phyloP scores from a whole-genome alignment of 2,888 invertebrate species.

The Eumacrocentrus americanus region DNA sequence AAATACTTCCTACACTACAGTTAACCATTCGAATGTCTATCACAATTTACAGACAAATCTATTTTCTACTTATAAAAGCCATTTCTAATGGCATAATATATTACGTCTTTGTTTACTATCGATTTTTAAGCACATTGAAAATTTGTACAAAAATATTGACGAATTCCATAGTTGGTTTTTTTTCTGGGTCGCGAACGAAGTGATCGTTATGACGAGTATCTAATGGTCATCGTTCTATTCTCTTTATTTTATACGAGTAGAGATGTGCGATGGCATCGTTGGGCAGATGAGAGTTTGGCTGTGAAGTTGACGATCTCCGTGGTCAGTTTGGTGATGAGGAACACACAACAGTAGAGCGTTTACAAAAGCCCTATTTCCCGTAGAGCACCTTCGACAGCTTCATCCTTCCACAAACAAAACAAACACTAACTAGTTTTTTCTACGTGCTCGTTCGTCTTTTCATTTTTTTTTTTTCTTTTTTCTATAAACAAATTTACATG shows the following conservation, averaged over 20 bases:
- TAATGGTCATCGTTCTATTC: neutral
- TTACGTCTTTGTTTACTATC: slow-evolving; percentile 16
- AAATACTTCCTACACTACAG: slow-evolving; percentile 4
- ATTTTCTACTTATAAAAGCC: slow-evolving; percentile 21
- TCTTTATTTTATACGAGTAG: slow-evolving; percentile 22
- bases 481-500: slow-evolving; percentile 11
- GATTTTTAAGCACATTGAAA: slow-evolving; percentile 31
- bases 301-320: slow-evolving; percentile 47
- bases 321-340: slow-evolving; percentile 47
- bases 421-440: slow-evolving; percentile 56
- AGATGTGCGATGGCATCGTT: slow-evolving; percentile 49
- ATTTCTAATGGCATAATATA: slow-evolving; percentile 31
- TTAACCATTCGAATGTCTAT: slow-evolving; percentile 14
- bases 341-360: slow-evolving; percentile 47
- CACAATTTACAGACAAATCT: slow-evolving; percentile 28
- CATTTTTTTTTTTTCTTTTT: slow-evolving; percentile 19
- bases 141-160: slow-evolving; percentile 43
- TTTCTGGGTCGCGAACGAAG: slow-evolving; percentile 12
- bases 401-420: slow-evolving; percentile 73
- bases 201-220: neutral
- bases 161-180: slow-evolving; percentile 23
- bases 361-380: slow-evolving; percentile 93
- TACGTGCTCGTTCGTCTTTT: slow-evolving; percentile 35
- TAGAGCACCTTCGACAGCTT: slow-evolving; percentile 92
- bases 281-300: slow-evolving; percentile 46